Base-by-base conservation (phyloP, 2,797 vertebrate genomes). In the Sternarchorhynchus goeldii region DNA sequence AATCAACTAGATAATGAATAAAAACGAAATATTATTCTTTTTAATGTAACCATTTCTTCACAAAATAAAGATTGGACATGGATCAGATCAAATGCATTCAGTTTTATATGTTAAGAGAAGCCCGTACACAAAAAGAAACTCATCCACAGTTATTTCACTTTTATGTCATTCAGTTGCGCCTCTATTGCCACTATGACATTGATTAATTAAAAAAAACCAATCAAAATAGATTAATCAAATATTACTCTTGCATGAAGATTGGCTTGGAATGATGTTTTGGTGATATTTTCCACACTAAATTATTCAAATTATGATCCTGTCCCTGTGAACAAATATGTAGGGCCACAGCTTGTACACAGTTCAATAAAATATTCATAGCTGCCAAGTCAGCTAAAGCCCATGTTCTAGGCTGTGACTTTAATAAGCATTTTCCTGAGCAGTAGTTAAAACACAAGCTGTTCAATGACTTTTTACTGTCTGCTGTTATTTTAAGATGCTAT, bases 221-320 rank as follows among this genome's bases (percentile, higher is more conserved):
- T 25, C 25, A 1, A 70, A 29, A 31, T 56, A 70, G 68, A 70
- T 82, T 82, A 78, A 82, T 82, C 81, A 75, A 79, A 82, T 75
- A 79, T 75, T 77, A 71, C 69, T 71, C 50, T 59, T 64, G 82
- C 70, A 78, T 75, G 73, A 56, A 80, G 80, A 81, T 81, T 83
- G 79, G 73, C 82, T 81, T 73, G n/a, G 67, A 77, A 76, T 79
- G 16, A 77, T 76, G 58, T 56, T 72, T 81, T 78, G 64, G 72
- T 81, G 82, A 76, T 79, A 84, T 76, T 82, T 73, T 83, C 76
- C 68, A 81, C 60, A 74, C 60, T 83, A 67, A 85, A 79, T 85
- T 74, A 83, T 83, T 81, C 70, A 75, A 85, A 85, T 84, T 75
- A 81, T 79, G 77, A 81, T 71, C 65, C 73, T 72, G 66, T 62